A percentile compares a stretch with the other conserved stretches of the same genome.
Evolutionary conservation across 2,888 invertebrate species (phyloP).

Genomic region (Melangyna quadrimaculata): DNA sequence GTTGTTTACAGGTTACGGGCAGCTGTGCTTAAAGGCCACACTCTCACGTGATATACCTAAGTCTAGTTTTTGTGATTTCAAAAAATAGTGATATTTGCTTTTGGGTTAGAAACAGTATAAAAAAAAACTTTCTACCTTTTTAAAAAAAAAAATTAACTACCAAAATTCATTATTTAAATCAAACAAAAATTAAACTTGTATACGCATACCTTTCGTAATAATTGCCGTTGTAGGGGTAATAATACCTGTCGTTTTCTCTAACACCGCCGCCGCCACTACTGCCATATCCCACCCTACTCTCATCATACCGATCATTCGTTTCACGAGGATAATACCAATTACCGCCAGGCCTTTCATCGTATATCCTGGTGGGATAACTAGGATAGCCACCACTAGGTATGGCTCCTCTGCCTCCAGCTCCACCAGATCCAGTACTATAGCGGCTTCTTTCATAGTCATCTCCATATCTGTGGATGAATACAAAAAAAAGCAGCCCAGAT

Average conservation of each 20-base stretch:
- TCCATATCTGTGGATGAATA: constrained; percentile 35
- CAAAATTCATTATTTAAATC: background rate
- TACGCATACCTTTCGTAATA: constrained; percentile 71
- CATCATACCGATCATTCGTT: constrained; percentile 77
- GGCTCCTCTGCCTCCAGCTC: background rate
- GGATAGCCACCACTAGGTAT: constrained; percentile 72
- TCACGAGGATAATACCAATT: constrained; percentile 77
- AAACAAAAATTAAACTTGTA: constrained; percentile 49
- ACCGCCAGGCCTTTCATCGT: constrained; percentile 76
- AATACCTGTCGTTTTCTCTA: constrained; percentile 75
- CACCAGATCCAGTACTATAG: constrained; percentile 59
- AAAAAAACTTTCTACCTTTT: background rate
- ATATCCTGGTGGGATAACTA: constrained; percentile 75
- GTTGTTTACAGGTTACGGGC: background rate
- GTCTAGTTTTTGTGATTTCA: constrained; percentile 38
- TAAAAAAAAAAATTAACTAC: background rate
- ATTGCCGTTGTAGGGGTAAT: constrained; percentile 59
- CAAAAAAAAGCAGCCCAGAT: background rate
- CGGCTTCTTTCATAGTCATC: constrained; percentile 70
- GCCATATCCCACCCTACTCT: constrained; percentile 73
- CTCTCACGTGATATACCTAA: constrained; percentile 20
- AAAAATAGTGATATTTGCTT: background rate
- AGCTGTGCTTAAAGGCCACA: background rate
- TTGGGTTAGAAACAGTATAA: background rate
- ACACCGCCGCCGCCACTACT: constrained; percentile 74